phyloP scores from a whole-genome alignment of 1,140 invertebrate species.

The Diachasmimorpha longicaudata region DNA sequence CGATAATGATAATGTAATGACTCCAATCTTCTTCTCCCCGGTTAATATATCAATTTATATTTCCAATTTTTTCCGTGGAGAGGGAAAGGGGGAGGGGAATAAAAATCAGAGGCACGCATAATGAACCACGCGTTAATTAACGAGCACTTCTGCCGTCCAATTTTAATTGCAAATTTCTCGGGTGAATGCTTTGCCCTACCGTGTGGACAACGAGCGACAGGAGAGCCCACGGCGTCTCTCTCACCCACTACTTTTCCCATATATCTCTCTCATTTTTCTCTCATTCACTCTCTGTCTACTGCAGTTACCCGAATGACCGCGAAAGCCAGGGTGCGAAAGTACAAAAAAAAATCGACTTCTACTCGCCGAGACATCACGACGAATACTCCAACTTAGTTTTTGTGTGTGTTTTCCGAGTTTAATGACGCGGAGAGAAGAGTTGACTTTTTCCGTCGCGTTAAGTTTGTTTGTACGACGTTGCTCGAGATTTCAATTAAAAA shows the following conservation, averaged over 20 bases:
- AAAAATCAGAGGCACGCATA: neutral
- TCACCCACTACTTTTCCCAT: neutral
- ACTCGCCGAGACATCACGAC: neutral
- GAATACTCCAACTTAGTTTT: neutral
- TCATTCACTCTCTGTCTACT: slow-evolving; percentile 7
- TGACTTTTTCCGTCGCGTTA: neutral
- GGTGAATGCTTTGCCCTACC: slow-evolving; percentile 2
- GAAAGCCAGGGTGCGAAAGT: neutral
- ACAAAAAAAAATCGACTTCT: slow-evolving; percentile 5
- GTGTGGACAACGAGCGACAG: neutral
- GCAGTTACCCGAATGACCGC: slow-evolving; percentile 3
- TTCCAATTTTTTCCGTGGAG: neutral
- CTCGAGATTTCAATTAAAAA: neutral
- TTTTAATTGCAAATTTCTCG: slow-evolving; percentile 25
- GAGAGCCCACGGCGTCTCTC: neutral
- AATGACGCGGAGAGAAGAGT: neutral
- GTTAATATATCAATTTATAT: neutral
- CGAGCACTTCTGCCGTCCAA: slow-evolving; percentile 22
- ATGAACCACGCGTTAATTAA: slow-evolving; percentile 24
- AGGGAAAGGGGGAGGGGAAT: too few species aligned
- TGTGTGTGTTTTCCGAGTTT: neutral
- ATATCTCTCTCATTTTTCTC: neutral
- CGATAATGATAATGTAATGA: too few species aligned
- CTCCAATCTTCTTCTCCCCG: neutral
- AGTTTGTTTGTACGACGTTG: neutral